Evolutionary conservation across 2,797 vertebrate species (phyloP), one percentile per base, ranked within the genome.

Genomic region (Alectoris magna): DNA sequence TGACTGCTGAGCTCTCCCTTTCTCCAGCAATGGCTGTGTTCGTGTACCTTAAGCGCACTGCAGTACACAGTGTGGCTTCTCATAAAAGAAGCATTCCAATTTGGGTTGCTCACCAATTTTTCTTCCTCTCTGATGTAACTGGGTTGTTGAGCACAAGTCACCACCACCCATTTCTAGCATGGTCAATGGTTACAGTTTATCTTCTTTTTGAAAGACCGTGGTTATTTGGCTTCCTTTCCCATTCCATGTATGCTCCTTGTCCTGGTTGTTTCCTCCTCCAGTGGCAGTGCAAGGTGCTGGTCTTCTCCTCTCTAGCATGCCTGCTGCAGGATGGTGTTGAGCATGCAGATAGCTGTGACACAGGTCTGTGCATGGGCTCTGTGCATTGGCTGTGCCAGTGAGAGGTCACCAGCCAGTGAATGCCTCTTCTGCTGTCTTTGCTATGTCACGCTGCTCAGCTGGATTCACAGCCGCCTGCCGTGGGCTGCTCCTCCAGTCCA

Each of bases 401-500:
- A 34, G 38, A 49, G 3, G 14, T 34, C 5, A 5, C 2, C 2
- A 73, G 19, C n/a, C 43, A 27, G 70, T 0, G 10, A 90, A 62
- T 1, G 0, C 39, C 24, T 38, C 1, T 4, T 16, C 86, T 84
- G 39, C 56, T 51, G 1, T 5, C 9, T 55, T 77, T 6, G 1
- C 92, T 83, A 51, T 75, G 71, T 70, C 91, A 67, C 63, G 41
- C 68, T 96, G 90, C 86, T 88, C 80, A 80, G 92, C 71, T 94
- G 92, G 94, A 96, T 94, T 95, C 93, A 91, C 53, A 72, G 94
- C 74, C 92, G 82, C 88, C 81, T 43, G n/a, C 72, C 91, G 81
- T 87, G 96, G 95, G 95, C 96, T 95, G 82, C 89, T 70, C 85
- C 92, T 88, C 66, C 6, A 9, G 94, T 93, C 67, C 94, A 96